Conservation (phyloP, 2,888 invertebrate genomes). For the Cerceris rybyensis region DNA sequence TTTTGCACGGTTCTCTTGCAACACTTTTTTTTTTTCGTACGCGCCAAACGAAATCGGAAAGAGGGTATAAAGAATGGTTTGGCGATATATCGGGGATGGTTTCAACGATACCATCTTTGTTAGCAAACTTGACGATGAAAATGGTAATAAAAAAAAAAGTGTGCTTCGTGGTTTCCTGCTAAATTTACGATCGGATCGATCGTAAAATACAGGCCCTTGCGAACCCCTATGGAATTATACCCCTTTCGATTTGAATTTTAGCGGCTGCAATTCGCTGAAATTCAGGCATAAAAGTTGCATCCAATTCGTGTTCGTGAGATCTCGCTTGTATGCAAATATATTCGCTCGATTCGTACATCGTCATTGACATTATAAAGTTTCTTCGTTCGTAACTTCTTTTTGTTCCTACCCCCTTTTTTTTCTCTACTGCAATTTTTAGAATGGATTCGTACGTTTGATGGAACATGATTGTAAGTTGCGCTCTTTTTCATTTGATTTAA, state of each 20-base stretch:
- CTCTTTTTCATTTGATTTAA: neutral
- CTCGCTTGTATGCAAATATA: too few relatives aligned
- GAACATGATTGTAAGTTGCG: neutral
- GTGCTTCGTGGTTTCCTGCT: conserved; percentile 25
- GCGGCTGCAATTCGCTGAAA: conserved; percentile 31
- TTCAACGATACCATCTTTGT: conserved; percentile 38
- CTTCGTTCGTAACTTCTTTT: too few relatives aligned
- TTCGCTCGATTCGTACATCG: too few relatives aligned
- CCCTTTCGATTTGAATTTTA: conserved; percentile 40
- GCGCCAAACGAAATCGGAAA: neutral
- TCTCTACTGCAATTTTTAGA: too few relatives aligned
- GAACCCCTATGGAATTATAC: conserved; percentile 13
- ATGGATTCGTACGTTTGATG: too few relatives aligned
- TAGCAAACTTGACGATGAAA: conserved; percentile 30
- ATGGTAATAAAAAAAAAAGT: conserved; percentile 45
- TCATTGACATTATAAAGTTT: too few relatives aligned
- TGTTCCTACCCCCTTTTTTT: too few relatives aligned
- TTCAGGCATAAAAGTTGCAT: neutral
- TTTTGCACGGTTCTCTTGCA: conserved; percentile 22
- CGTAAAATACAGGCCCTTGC: conserved; percentile 54
- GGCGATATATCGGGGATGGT: conserved; percentile 5
- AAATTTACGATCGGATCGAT: conserved; percentile 58
- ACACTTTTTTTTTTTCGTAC: neutral
- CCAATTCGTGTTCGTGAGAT: too few relatives aligned
- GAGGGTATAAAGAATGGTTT: neutral